Evolutionary conservation across 2,888 invertebrate species (phyloP).

Genomic region (Meganola albula): DNA sequence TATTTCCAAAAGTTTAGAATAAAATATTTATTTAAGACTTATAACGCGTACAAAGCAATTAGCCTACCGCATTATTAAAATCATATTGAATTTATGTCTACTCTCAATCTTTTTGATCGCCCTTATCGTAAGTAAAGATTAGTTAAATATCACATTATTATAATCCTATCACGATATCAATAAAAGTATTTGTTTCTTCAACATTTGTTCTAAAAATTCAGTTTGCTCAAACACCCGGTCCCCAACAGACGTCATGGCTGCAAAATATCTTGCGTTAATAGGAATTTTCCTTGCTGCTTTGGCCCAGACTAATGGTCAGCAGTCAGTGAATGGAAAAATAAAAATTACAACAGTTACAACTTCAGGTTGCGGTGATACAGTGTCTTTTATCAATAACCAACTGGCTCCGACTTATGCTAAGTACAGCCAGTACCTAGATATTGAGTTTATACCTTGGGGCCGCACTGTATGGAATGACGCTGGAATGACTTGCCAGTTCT

Average conservation of each 20-base stretch:
- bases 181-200: too few relatives aligned
- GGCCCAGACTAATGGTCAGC: slow-evolving; percentile 26
- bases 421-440: slow-evolving; percentile 48
- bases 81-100: slow-evolving; percentile 6
- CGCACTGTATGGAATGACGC: slow-evolving; percentile 39
- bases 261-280: slow-evolving; percentile 16
- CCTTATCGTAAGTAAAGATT: slow-evolving; percentile 9
- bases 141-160: slow-evolving; percentile 8
- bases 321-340: slow-evolving; percentile 50
- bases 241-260: slow-evolving; percentile 30
- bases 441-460: slow-evolving; percentile 68
- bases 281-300: slow-evolving; percentile 18
- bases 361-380: slow-evolving; percentile 54
- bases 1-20: slow-evolving; percentile 31
- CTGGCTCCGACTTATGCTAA: slow-evolving; percentile 42
- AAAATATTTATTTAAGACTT: slow-evolving; percentile 12
- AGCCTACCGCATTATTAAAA: slow-evolving; percentile 1
- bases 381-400: slow-evolving; percentile 41
- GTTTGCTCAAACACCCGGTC: slow-evolving; percentile 15
- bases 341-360: slow-evolving; percentile 52
- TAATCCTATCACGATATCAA: slow-evolving; percentile 15
- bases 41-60: slow-evolving; percentile 5
- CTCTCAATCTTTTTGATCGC: slow-evolving; percentile 8
- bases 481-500: slow-evolving; percentile 46
- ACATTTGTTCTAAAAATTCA: slow-evolving; percentile 14